These are phyloP conservation scores for Pseudochirops cupreus DNA, from an alignment of 2,797 vertebrate species.

Conservation along the genomic window DNA sequence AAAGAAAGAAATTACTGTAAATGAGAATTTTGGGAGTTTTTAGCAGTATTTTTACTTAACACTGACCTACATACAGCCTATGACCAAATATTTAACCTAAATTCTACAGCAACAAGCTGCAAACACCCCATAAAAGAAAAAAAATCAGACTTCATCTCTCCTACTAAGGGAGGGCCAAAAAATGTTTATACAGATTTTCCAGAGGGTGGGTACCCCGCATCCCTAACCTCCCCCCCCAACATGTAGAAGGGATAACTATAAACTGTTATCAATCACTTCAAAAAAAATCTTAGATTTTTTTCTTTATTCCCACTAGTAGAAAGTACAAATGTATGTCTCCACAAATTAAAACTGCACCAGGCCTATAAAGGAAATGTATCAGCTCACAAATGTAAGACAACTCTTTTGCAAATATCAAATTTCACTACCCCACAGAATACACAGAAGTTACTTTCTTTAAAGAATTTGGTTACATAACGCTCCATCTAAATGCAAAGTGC, in stretches of 20 bases:
- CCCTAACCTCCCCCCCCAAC: no score
- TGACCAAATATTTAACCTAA: neutral
- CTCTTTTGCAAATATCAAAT: constrained; percentile 19
- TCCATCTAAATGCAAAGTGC: constrained; percentile 8
- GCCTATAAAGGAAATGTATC: neutral
- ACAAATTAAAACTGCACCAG: neutral
- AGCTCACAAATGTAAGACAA: constrained; percentile 36
- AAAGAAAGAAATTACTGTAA: neutral
- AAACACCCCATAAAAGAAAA: neutral
- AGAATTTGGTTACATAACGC: constrained; percentile 2
- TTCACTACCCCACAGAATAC: constrained; percentile 15
- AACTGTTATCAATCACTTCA: neutral
- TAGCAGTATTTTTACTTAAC: neutral
- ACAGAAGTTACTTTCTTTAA: constrained; percentile 42
- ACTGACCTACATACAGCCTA: neutral
- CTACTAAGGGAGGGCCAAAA: no score
- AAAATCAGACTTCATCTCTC: no score
- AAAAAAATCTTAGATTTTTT: neutral
- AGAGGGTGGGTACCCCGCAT: no score
- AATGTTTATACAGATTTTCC: no score
- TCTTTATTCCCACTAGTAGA: neutral
- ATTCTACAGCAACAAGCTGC: neutral
- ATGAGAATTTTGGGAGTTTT: neutral
- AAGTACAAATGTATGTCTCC: neutral
- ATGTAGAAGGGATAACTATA: no score